Evolutionary conservation across 1,140 invertebrate genomes (phyloP).

Genomic region (Ganaspis sp.): DNA sequence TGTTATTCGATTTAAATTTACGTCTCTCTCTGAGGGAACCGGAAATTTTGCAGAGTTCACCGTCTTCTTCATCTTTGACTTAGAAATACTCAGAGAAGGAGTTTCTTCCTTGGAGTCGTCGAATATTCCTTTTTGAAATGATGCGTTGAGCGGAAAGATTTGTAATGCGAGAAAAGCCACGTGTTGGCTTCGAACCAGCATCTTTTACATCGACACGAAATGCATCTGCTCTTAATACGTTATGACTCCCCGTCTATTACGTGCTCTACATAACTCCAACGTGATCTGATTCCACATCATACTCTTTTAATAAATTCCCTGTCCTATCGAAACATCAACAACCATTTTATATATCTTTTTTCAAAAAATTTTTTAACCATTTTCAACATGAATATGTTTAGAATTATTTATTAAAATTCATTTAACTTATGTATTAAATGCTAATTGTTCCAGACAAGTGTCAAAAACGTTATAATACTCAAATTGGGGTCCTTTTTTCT

Average conservation of each 20-base stretch:
- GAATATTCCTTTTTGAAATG: conserved; percentile 40
- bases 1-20: neutral
- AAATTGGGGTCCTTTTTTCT: too few relatives aligned
- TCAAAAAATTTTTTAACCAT: too few relatives aligned
- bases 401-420: too few relatives aligned
- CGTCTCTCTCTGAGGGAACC: neutral
- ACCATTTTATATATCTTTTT: too few relatives aligned
- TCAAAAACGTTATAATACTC: too few relatives aligned
- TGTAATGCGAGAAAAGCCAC: conserved; percentile 42
- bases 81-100: conserved; percentile 9
- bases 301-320: neutral
- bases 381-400: too few relatives aligned
- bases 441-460: too few relatives aligned
- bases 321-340: neutral
- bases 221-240: conserved; percentile 35
- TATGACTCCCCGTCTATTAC: conserved; percentile 16
- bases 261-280: conserved; percentile 12
- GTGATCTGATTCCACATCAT: conserved; percentile 3
- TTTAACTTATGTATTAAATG: too few relatives aligned
- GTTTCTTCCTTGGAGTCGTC: conserved; percentile 9
- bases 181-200: conserved; percentile 47
- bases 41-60: neutral
- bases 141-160: conserved; percentile 41
- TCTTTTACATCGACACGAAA: conserved; percentile 42
- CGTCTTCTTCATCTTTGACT: conserved; percentile 9